Evolutionary conservation across 23 tunicate genomes (phyloP), one percentile per base, ranked within the genome.

Genomic region (Ciona savignyi): DNA sequence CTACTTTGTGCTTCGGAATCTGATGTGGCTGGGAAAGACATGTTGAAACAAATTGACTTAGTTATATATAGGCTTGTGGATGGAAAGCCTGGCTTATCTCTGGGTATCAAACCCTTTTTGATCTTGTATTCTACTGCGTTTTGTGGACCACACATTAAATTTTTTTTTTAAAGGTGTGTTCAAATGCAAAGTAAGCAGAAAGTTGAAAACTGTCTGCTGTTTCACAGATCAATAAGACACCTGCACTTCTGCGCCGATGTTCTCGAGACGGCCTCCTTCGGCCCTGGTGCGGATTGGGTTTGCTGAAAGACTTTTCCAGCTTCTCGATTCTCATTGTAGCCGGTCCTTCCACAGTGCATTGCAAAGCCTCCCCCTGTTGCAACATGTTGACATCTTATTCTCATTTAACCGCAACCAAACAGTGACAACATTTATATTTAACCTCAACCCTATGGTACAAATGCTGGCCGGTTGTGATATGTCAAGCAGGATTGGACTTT

Each of bases 241-340:
- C 30, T 62, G 86, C 91, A 75, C 97, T 90, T 49, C 75, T 84
- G n/a, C 97, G 72, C 62, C 86, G 35, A 42, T 90, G 97, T 60
- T 90, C 97, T 25, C 97, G 60, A 1, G 97, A 90, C 27, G 83
- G 97, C 27, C 97, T 60, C 34, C 97, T 60, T 72, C 97, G 72
- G 1, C 97, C 97, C 30, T 90, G 97, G 65, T 90, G 97, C 29
- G 97, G 92, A 25, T 83, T 82, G 2, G 97, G 90, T 51, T 60
- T 70, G 25, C 62, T 70, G 64, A 90, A 90, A 61, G 81, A 83
- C 66, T 80, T 84, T 25, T 90, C 97, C 29, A 84, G 65, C 51
- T 84, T 90, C 63, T 84, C 87, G 23, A 90, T 83, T n/a, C 77
- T 42, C 86, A 90, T 71, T 4, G 77, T 85, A 42, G 97, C 86